These are phyloP conservation scores for Albula glossodonta DNA, from an alignment of 2,113 vertebrate species.

Conservation along the genomic window DNA sequence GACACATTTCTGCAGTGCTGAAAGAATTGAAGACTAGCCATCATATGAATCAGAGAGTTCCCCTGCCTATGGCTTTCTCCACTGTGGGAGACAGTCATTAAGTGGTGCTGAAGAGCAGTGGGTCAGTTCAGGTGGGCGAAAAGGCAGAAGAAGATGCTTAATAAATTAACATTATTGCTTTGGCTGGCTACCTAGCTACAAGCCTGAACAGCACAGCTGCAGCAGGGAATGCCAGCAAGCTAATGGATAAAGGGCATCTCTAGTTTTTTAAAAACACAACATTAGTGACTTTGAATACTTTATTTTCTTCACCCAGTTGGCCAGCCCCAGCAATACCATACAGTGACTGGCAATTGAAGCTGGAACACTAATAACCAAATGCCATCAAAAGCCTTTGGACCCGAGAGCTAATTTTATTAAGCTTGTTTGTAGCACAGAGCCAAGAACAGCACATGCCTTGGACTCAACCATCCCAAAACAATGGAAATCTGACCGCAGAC, in stretches of 20 bases:
- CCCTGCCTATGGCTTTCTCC: no score
- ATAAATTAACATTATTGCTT: background rate
- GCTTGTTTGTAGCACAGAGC: background rate
- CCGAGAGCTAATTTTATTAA: conserved; percentile 12
- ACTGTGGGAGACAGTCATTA: no score
- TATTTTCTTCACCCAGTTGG: background rate
- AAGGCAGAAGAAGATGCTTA: no score
- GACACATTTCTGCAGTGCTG: no score
- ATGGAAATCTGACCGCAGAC: conserved; percentile 2
- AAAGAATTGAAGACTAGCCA: no score
- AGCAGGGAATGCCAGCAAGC: background rate
- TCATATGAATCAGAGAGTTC: no score
- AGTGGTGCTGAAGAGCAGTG: no score
- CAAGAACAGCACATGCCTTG: background rate
- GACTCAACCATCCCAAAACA: conserved; percentile 16
- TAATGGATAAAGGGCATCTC: background rate
- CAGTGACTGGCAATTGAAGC: background rate
- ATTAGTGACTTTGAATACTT: background rate
- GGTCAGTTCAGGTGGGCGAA: no score
- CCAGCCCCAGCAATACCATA: background rate
- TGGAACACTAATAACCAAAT: background rate
- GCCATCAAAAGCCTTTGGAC: background rate
- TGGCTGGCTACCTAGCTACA: background rate
- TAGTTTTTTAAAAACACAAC: background rate
- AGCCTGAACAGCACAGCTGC: background rate